Evolutionary conservation across 2,888 invertebrate species (phyloP).

Genomic region (Petrolisthes cinctipes): DNA sequence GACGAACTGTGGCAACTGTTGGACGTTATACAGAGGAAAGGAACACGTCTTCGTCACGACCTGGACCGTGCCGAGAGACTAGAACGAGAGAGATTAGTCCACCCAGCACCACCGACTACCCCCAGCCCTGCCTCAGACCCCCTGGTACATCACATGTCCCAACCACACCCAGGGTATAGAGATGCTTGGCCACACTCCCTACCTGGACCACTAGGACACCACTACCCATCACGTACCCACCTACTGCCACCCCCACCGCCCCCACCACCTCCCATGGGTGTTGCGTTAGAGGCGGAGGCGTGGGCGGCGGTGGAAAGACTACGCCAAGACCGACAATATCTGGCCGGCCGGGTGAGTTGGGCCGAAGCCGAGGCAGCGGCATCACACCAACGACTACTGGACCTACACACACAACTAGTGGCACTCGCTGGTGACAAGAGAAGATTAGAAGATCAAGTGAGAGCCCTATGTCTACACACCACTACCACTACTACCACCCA

Average conservation of each 20-base stretch:
- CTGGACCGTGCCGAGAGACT: conserved; percentile 65
- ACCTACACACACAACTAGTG: conserved; percentile 77
- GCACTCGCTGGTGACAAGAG: conserved; percentile 75
- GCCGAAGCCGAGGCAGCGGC: conserved; percentile 82
- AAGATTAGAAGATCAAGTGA: conserved; percentile 76
- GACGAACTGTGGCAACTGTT: conserved; percentile 88
- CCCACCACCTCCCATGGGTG: conserved; percentile 41
- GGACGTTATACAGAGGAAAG: conserved; percentile 86
- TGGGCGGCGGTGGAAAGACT: conserved; percentile 75
- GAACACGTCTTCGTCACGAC: conserved; percentile 79
- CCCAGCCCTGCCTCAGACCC: conserved; percentile 47
- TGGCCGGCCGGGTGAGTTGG: conserved; percentile 78
- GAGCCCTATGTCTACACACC: conserved; percentile 74
- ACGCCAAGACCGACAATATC: conserved; percentile 81
- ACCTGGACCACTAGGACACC: conserved; percentile 44
- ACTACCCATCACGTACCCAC: conserved; percentile 17
- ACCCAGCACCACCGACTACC: conserved; percentile 72
- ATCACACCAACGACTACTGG: conserved; percentile 77
- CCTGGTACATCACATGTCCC: conserved; percentile 12
- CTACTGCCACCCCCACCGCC: conserved; percentile 43
- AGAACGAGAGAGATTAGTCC: conserved; percentile 70
- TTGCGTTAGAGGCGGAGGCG: conserved; percentile 53
- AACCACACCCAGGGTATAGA: conserved; percentile 24
- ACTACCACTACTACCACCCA: conserved; percentile 74
- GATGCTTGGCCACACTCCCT: conserved; percentile 56